Base-by-base conservation (phyloP, 2,888 invertebrate genomes). In the Metalampra italica region DNA sequence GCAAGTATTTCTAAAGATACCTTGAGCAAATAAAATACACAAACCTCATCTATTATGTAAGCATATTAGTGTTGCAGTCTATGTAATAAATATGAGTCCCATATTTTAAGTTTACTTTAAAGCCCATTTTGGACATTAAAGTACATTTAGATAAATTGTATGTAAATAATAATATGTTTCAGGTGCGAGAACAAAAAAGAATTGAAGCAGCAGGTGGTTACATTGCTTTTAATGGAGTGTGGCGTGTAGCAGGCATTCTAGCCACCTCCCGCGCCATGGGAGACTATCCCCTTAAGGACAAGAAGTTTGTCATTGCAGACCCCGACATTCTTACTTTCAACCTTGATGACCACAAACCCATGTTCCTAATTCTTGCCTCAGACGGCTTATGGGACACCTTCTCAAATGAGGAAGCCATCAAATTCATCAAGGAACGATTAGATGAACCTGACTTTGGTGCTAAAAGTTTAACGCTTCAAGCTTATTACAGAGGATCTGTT, bases 361-460 rank as follows among this genome's bases (percentile, higher is more conserved):
- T 94, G 89, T 98, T 98, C 82, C 84, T 98, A 61, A 94, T 98
- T 54, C 90, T 98, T 51, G 98, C 98, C 11, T 96, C 97, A 0
- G 98, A 98, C 89, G 98, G 98, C 1, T 90, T 98, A 32, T 98
- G 98, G 98, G 98, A 98, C 77, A 97, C 97, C 14, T 97, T 98
- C 77, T 92, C 94, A 40, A 98, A 98, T 81, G 97, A 98, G 76
- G 98, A 98, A 81, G 98, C 98, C 29, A 93, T 97, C 11, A 93
- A 93, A 62, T 98, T 94, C 77, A 93, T 98, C 47, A 95, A 94
- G 80, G 95, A 96, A 66, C 92, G 95, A 62, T 90, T 97, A 39
- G 92, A 94, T 68, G 97, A 97, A 82, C 92, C 95, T 4, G 94
- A 96, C 75, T 96, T 92, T 85, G 98, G 97, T 54, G 98, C 98